phyloP scores from a whole-genome alignment of 2,797 vertebrate species.

The Pyrocephalus nanus region DNA sequence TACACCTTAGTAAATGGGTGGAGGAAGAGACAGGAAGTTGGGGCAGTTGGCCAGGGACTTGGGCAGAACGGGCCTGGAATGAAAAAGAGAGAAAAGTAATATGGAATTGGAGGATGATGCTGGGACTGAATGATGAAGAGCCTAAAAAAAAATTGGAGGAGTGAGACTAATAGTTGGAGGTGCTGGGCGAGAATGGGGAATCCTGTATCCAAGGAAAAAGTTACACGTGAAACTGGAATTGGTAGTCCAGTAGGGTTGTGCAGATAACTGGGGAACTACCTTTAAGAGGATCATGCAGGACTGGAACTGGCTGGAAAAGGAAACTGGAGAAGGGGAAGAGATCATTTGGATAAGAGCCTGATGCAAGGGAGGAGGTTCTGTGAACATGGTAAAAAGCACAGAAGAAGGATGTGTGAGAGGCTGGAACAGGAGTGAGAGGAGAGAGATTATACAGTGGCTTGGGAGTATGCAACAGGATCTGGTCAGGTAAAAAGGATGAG shows the following conservation, averaged over 20 bases:
- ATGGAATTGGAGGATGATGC: not conserved
- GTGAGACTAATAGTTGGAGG: not conserved
- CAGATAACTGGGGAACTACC: not conserved
- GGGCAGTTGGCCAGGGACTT: not conserved
- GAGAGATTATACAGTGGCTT: not conserved
- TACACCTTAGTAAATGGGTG: not conserved
- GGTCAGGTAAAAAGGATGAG: not conserved
- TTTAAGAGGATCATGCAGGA: fast-evolving
- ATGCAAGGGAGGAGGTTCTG: fast-evolving
- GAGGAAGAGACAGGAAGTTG: not conserved
- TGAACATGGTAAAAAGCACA: not conserved
- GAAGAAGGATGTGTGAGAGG: not conserved
- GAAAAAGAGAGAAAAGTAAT: not conserved
- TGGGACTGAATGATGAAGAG: not conserved
- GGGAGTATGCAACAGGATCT: not conserved
- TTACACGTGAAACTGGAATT: not conserved
- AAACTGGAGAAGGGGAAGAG: not conserved
- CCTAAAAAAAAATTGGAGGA: not conserved
- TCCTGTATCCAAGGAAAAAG: not conserved
- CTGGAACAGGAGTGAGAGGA: not conserved
- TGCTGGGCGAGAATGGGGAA: not conserved
- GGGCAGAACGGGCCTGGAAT: not conserved
- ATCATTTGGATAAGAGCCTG: not conserved
- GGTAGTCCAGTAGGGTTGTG: not conserved
- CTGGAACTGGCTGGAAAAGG: not conserved